Conservation (phyloP, 2,113 vertebrate genomes). For the Saguinus midas region DNA sequence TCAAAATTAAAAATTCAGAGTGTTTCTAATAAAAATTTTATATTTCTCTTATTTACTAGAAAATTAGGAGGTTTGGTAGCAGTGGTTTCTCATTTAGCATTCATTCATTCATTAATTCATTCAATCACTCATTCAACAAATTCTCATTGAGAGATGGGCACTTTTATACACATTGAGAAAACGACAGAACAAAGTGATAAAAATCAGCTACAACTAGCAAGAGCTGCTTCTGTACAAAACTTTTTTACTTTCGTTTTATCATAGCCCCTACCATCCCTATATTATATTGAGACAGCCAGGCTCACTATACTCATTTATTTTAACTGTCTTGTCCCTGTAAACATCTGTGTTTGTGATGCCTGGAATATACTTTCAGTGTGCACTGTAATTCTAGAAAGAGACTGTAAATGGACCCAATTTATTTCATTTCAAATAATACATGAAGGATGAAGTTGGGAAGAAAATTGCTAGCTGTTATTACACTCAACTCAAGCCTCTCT, state of each 20-base stretch:
- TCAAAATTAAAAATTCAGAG: constrained; percentile 2
- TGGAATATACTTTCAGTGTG: background rate
- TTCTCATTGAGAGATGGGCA: background rate
- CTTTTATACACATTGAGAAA: background rate
- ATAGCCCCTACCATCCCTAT: rapidly evolving
- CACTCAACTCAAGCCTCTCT: background rate
- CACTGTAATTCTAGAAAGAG: background rate
- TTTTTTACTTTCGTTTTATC: background rate
- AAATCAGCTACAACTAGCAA: background rate
- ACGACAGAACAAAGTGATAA: background rate
- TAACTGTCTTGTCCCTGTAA: background rate
- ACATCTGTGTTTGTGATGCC: background rate
- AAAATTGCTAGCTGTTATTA: background rate
- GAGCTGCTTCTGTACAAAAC: background rate
- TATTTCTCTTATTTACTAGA: background rate
- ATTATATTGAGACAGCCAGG: background rate
- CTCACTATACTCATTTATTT: background rate
- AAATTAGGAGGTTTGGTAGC: background rate
- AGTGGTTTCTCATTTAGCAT: background rate
- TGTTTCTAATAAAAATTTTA: background rate
- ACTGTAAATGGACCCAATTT: background rate
- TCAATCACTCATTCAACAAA: background rate
- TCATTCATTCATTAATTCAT: background rate
- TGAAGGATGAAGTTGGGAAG: background rate
- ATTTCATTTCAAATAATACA: background rate